Evolutionary conservation across 2,797 vertebrate genomes (phyloP), one percentile per base, ranked within the genome.

Genomic region (Nothura maculosa): DNA sequence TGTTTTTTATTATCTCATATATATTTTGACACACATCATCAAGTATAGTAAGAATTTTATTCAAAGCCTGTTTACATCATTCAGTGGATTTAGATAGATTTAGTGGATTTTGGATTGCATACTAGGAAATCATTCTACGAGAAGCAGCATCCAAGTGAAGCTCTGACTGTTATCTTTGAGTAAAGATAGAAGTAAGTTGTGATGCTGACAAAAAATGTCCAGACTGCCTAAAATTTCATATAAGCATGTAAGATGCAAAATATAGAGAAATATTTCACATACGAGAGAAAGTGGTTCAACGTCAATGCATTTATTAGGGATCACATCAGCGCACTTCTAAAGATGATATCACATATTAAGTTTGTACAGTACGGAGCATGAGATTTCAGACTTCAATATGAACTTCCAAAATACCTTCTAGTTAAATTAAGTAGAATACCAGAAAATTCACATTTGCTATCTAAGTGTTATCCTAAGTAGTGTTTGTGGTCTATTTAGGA

Each of bases 61-160:
- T 75, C 25, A 70, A 63, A 81, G 11, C 16, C 52, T 80, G 11
- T 18, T 45, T 72, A 38, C 6, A 36, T 43, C 4, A 30, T 2
- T 42, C 36, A 15, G 14, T 0, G 0, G 1, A 6, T 50, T 61
- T 50, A 24, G 18, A 34, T 10, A 0, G 1, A 55, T 47, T 67
- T 70, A n/a, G 11, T 22, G 12, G 3, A 50, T 67, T 69, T 81
- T 55, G 8, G 8, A 30, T 68, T 63, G 42, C 45, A n/a, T 38
- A 24, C 7, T 52, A 79, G 6, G 10, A 68, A 18, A 45, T 14
- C 16, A 5, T 52, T 76, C 70, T 36, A 30, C 6, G 21, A 72
- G 57, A 6, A 79, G 4, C 1, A 77, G 6, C 10, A 52, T 40
- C 63, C 52, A 62, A 76, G 4, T 32, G 18, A 74, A 81, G 30